These are phyloP conservation scores for Aleiodes sp. DNA, from an alignment of 1,140 invertebrate genomes.

Conservation along the genomic window DNA sequence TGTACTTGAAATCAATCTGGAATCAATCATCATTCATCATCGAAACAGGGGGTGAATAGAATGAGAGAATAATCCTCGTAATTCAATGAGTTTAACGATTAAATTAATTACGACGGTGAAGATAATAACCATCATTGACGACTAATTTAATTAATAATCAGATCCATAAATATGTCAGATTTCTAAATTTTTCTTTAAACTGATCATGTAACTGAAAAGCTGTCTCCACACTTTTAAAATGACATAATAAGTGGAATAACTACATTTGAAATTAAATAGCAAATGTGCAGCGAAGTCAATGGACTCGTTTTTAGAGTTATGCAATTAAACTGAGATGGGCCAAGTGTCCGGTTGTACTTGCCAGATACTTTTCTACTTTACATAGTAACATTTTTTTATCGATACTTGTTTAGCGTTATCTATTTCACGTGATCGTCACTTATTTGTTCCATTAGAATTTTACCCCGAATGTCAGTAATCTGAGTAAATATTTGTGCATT, in stretches of 20 bases:
- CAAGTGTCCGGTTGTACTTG: background rate
- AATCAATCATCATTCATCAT: too few relatives aligned
- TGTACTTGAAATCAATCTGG: background rate
- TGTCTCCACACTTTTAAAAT: slow-evolving; percentile 6
- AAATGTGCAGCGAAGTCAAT: slow-evolving; percentile 22
- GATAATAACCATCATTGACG: too few relatives aligned
- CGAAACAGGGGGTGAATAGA: too few relatives aligned
- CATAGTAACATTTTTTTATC: background rate
- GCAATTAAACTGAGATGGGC: slow-evolving; percentile 3
- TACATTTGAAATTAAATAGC: slow-evolving; percentile 8
- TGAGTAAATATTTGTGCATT: too few relatives aligned
- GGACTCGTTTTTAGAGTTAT: slow-evolving; percentile 24
- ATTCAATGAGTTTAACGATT: too few relatives aligned
- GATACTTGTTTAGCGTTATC: background rate
- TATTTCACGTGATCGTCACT: background rate
- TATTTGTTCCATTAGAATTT: background rate
- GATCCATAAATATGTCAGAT: too few relatives aligned
- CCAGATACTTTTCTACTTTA: background rate
- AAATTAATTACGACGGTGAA: too few relatives aligned
- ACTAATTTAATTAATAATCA: too few relatives aligned
- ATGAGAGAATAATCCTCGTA: too few relatives aligned
- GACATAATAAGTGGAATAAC: slow-evolving; percentile 18
- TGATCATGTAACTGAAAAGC: too few relatives aligned
- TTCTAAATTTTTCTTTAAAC: too few relatives aligned
- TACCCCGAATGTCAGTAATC: too few relatives aligned